Base-by-base conservation (phyloP, 37 sponge, comb jelly and placozoan species). In the Eunapius fragilis region DNA sequence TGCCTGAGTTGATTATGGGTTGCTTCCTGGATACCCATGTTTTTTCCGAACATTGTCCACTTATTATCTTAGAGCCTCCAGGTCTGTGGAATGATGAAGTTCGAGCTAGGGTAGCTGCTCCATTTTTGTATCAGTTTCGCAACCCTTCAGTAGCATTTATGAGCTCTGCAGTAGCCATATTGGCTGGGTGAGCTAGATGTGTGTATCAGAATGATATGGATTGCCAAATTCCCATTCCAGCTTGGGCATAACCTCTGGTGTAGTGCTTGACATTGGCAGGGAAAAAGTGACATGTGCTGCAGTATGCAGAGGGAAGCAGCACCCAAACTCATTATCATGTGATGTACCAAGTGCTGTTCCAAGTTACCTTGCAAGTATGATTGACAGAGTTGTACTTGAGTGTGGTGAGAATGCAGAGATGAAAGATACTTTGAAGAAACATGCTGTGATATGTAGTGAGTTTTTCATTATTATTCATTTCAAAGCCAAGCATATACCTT, bases 91-190 rank as follows among this genome's bases (percentile, higher is more conserved):
- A 71, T 34, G 31, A 67, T 2, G n/a, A 70, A 0, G 45, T 82
- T 35, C 24, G 72, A 70, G 36, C 72, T 25, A 14, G 71, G 27
- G 31, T 82, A 10, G 72, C 38, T 2, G 70, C 70, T 36, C 32
- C 41, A 13, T 82, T 82, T 70, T 26, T 82, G 28, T 23, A 35
- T 41, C 68, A 68, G 82, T 82, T 82, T 70, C 19, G 12, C 28
- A 36, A 45, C 37, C 72, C 72, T 27, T 70, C 72, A 3, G 72
- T 82, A 45, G 37, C 38, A 37, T 82, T 71, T 41, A 27, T 82
- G 17, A 82, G 82, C 41, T 71, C 82, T 35, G 71, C 82, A 27
- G 82, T 82, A 36, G 82, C 82, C 41, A 71, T 68, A 37, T 70
- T 82, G 2, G 70, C 72, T 36, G 72, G 82, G 82, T 82, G 30